Conservation (phyloP, 2,888 invertebrate species). For the Epistrophe eligans region DNA sequence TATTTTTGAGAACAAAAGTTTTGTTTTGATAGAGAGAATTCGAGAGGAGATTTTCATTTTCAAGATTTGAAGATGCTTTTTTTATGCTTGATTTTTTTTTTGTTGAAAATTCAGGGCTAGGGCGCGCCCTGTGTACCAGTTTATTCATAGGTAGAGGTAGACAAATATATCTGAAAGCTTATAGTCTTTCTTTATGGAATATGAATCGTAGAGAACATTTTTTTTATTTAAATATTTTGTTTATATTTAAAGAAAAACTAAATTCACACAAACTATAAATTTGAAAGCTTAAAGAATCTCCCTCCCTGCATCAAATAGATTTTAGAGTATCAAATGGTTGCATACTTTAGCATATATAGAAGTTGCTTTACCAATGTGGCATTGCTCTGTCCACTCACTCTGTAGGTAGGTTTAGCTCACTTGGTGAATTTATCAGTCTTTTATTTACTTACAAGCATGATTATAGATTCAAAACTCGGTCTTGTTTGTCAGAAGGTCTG, state of each 20-base stretch:
- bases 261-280: too few relatives aligned
- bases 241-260: background rate
- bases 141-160: conserved; percentile 35
- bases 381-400: too few relatives aligned
- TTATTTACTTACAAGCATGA: too few relatives aligned
- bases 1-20: conserved; percentile 27
- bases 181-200: background rate
- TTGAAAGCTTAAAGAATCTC: too few relatives aligned
- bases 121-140: conserved; percentile 69
- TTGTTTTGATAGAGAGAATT: background rate
- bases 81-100: background rate
- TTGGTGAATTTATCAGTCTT: too few relatives aligned
- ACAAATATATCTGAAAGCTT: conserved; percentile 38
- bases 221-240: background rate
- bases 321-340: too few relatives aligned
- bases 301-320: too few relatives aligned
- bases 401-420: too few relatives aligned
- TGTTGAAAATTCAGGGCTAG: conserved; percentile 53
- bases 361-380: too few relatives aligned
- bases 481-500: too few relatives aligned
- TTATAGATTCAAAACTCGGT: too few relatives aligned
- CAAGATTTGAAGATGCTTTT: conserved; percentile 35
- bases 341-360: too few relatives aligned
- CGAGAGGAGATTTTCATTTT: conserved; percentile 20
- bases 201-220: background rate